Conservation (phyloP, 1,140 invertebrate species). For the Frieseomelitta varia region DNA sequence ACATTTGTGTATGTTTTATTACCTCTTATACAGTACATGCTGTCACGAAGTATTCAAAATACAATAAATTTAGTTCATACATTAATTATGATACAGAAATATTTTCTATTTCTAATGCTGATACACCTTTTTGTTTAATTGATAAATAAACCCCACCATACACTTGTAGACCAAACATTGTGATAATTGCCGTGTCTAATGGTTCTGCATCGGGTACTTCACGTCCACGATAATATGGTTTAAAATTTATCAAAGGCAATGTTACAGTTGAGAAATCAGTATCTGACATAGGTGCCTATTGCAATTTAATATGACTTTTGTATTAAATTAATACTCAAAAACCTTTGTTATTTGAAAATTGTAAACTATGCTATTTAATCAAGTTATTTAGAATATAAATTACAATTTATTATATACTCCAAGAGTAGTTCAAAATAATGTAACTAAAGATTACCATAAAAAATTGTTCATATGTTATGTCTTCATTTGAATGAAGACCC, state of each 20-base stretch:
- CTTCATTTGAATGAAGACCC: constrained; percentile 82
- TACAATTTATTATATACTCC: not conserved
- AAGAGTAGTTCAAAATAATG: not conserved
- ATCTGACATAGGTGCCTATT: constrained; percentile 81
- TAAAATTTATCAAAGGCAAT: constrained; percentile 84
- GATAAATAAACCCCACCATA: constrained; percentile 87
- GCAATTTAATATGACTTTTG: constrained; percentile 30
- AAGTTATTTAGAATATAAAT: not conserved
- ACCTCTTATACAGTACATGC: not conserved
- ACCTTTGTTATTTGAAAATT: not conserved
- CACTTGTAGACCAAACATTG: constrained; percentile 86
- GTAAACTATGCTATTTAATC: not conserved
- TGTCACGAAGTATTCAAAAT: not conserved
- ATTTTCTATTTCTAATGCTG: constrained; percentile 85
- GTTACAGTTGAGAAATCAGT: constrained; percentile 82
- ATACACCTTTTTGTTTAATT: constrained; percentile 86
- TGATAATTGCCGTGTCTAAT: constrained; percentile 84
- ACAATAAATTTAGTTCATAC: not conserved
- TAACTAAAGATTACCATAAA: constrained; percentile 81
- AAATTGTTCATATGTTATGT: constrained; percentile 85
- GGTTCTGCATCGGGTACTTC: constrained; percentile 82
- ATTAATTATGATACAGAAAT: constrained; percentile 63
- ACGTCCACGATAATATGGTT: constrained; percentile 85
- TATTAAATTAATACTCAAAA: not conserved
- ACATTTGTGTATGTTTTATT: not conserved